These are phyloP conservation scores for Aythya baeri DNA, from an alignment of 2,113 vertebrate species.

Conservation along the genomic window DNA sequence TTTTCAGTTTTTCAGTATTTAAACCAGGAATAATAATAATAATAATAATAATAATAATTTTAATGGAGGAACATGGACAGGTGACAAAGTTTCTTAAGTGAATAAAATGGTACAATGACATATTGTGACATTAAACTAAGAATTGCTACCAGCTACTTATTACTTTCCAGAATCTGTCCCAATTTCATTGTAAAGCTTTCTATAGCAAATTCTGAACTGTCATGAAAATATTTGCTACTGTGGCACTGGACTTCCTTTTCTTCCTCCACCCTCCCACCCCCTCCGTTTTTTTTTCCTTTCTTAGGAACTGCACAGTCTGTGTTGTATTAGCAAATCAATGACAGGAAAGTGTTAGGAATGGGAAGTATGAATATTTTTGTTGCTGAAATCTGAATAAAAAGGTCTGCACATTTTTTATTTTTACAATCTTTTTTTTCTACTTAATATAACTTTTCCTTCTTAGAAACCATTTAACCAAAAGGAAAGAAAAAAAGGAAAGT, in stretches of 20 bases:
- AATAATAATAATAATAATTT: neutral
- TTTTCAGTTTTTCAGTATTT: neutral
- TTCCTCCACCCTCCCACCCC: too few relatives aligned
- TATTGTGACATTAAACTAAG: neutral
- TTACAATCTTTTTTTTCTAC: neutral
- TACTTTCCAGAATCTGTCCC: neutral
- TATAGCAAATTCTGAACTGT: neutral
- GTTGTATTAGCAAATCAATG: neutral
- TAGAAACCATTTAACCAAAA: neutral
- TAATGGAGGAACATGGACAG: neutral
- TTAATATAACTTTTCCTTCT: neutral
- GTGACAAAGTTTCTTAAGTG: neutral
- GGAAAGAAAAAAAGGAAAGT: neutral
- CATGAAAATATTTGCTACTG: neutral
- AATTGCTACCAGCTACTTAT: neutral
- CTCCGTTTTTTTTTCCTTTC: too few relatives aligned
- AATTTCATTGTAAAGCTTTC: neutral
- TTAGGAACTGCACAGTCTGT: rapidly evolving
- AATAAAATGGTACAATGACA: neutral
- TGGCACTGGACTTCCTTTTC: neutral
- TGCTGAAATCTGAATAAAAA: neutral
- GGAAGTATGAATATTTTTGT: neutral
- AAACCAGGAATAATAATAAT: neutral
- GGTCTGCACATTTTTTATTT: rapidly evolving
- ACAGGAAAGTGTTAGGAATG: neutral